Evolutionary conservation across 2,113 vertebrate species (phyloP).

Genomic region (Brienomyrus brachyistius): DNA sequence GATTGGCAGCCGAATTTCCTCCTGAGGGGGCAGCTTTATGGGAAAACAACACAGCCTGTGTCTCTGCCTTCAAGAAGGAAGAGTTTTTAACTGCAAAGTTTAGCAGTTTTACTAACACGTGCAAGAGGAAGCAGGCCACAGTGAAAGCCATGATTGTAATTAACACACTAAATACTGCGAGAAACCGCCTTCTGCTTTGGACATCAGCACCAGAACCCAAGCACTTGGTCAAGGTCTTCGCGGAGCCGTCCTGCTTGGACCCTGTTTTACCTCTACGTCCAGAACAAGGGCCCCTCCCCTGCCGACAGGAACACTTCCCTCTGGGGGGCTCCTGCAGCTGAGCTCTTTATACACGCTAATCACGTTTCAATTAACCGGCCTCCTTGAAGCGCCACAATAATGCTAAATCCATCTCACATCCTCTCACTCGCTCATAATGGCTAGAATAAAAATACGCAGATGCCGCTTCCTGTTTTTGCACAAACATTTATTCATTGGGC

Average conservation of each 20-base stretch:
- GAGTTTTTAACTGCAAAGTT: neutral
- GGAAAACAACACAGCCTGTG: neutral
- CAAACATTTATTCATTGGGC: constrained; percentile 1
- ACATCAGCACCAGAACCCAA: neutral
- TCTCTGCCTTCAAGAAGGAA: neutral
- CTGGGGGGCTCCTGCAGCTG: neutral
- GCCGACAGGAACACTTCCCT: neutral
- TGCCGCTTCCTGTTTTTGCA: neutral
- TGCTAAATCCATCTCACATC: neutral
- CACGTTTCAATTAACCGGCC: neutral
- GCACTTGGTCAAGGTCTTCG: neutral
- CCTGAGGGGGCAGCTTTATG: neutral
- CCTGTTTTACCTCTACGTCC: neutral
- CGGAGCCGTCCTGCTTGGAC: neutral
- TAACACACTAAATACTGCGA: neutral
- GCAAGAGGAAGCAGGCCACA: neutral
- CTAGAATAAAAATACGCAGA: neutral
- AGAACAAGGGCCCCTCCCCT: neutral
- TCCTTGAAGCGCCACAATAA: neutral
- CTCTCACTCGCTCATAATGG: neutral
- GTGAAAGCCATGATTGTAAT: neutral
- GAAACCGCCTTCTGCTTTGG: neutral
- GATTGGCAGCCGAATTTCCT: neutral
- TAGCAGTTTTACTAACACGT: neutral
- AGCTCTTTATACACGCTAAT: neutral